These are phyloP conservation scores for Hypanus sabinus DNA, from an alignment of 2,113 vertebrate species.

Conservation along the genomic window DNA sequence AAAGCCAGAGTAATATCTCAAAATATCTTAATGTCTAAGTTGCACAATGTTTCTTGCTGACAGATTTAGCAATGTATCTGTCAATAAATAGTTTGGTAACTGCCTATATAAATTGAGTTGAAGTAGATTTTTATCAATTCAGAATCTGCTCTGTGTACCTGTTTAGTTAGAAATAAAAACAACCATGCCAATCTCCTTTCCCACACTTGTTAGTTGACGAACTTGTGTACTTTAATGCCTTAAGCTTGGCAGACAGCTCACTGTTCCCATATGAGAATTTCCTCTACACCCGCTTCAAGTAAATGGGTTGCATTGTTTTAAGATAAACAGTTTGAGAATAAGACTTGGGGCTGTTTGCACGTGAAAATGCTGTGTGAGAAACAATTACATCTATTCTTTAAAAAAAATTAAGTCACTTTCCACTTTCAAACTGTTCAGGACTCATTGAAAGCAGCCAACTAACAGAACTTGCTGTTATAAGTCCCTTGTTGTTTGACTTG, in stretches of 20 bases:
- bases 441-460: background rate
- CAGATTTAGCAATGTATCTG: background rate
- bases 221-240: constrained; percentile 26
- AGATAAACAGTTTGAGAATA: constrained; percentile 34
- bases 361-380: constrained; percentile 26
- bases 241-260: constrained; percentile 23
- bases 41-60: background rate
- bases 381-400: constrained; percentile 17
- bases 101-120: background rate
- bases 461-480: constrained; percentile 26
- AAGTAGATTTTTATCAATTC: background rate
- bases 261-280: constrained; percentile 29
- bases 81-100: background rate
- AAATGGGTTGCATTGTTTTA: constrained; percentile 34
- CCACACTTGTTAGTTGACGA: constrained; percentile 25
- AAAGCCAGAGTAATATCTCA: background rate
- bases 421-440: constrained; percentile 14
- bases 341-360: constrained; percentile 7
- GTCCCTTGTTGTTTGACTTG: constrained; percentile 25
- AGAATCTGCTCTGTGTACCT: background rate
- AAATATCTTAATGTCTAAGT: background rate
- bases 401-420: constrained; percentile 34
- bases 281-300: constrained; percentile 32
- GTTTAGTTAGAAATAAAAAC: background rate
- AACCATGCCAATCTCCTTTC: background rate